These are phyloP conservation scores for Boulengeromyrus knoepffleri DNA, from an alignment of 2,113 vertebrate species.

Conservation along the genomic window DNA sequence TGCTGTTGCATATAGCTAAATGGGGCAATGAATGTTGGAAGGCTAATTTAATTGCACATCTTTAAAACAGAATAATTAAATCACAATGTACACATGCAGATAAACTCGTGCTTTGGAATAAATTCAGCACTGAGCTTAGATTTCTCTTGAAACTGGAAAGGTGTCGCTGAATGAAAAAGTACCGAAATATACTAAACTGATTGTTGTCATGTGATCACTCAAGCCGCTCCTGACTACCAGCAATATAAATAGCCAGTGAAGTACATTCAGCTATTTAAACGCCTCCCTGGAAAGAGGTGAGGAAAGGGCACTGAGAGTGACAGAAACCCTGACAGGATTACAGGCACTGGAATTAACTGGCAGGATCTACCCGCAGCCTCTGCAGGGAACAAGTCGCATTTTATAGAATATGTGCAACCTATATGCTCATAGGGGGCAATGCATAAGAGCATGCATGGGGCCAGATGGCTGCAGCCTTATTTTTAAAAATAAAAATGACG, in stretches of 20 bases:
- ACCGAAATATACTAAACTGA: background rate
- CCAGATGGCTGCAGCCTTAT: background rate
- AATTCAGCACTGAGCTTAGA: background rate
- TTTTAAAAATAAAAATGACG: background rate
- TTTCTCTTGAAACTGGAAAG: background rate
- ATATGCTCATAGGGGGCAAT: background rate
- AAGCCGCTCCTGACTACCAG: background rate
- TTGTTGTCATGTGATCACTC: background rate
- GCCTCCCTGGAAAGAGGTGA: background rate
- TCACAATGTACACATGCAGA: background rate
- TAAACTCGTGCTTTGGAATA: background rate
- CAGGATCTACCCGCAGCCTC: background rate
- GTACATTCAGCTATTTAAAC: background rate
- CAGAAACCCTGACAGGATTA: background rate
- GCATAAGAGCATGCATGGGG: background rate
- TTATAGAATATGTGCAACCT: background rate
- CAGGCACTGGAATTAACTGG: background rate
- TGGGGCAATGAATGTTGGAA: background rate
- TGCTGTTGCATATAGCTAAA: background rate
- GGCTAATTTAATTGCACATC: background rate
- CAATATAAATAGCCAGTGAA: background rate
- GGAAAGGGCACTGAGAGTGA: conserved; percentile 7
- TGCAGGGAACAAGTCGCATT: background rate
- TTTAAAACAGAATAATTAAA: background rate
- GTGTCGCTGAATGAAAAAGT: background rate